Evolutionary conservation across 2,888 invertebrate species (phyloP), one percentile per base, ranked within the genome.

Genomic region (Gortyna flavago): DNA sequence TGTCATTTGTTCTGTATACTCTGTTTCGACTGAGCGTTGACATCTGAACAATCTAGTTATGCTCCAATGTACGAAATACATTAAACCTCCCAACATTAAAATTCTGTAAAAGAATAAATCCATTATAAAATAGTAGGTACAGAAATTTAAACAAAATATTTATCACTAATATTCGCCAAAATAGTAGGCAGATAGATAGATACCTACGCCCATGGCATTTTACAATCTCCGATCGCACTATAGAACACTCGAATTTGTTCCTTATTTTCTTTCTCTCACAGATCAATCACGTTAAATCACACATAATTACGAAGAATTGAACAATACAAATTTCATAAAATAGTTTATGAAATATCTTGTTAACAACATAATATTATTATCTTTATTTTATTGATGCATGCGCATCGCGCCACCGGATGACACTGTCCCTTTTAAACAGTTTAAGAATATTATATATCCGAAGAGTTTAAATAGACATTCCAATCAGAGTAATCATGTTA

Each of bases 181-280:
- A 51, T 5, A 32, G 32, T 3, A 68, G 9, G 4, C 8, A 61
- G 35, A 32, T 48, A 41, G 38, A n/a, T n/a, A n/a, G n/a, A 73
- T 73, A 74, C 74, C n/a, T 75, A 74, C 75, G 16, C 0, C 21
- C n/a, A 75, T 9, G 69, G 69, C 69, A 74, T 74, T n/a, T 74
- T 16, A 21, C 21, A 9, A 32, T 69, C 21, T 32, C 16, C 3
- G 16, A 32, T n/a, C 9, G 9, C 41, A 41, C 29, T 44, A 9
- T 74, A n/a, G n/a, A 32, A 16, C 16, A 57, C 2, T 41, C 9
- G 4, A 74, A 25, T 21, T 35, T 32, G 13, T 18, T 57, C 41
- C 13, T 41, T 73, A 32, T 54, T 74, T 32, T n/a, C 3, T 18
- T 72, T 7, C 38, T 74, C 21, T 75, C 13, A 18, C 41, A n/a